phyloP scores from a whole-genome alignment of 1,140 invertebrate genomes.

The Adoxophyes honmai region DNA sequence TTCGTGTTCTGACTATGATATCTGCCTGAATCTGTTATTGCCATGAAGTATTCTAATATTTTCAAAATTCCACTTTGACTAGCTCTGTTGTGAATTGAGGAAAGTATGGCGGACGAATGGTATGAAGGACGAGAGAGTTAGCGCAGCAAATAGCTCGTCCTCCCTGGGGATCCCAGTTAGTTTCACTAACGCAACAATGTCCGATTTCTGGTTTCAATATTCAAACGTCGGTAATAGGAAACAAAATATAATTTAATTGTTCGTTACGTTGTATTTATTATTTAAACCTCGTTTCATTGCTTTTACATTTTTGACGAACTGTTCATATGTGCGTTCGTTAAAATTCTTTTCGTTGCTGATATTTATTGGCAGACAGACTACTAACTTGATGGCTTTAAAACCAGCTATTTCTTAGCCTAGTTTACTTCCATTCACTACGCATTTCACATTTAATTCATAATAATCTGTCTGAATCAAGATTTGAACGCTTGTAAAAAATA shows the following conservation, averaged over 20 bases:
- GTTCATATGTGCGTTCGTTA: too few relatives aligned
- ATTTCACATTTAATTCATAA: neutral
- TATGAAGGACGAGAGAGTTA: neutral
- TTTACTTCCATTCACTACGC: neutral
- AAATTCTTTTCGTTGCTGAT: too few relatives aligned
- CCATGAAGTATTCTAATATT: too few relatives aligned
- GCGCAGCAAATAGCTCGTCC: neutral
- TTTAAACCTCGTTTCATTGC: too few relatives aligned
- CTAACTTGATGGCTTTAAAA: neutral
- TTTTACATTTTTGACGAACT: too few relatives aligned
- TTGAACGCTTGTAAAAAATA: constrained; percentile 17
- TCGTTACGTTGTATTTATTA: neutral
- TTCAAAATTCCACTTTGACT: neutral
- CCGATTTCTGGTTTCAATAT: constrained; percentile 9
- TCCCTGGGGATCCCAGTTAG: neutral
- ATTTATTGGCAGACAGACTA: too few relatives aligned
- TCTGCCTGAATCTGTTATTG: too few relatives aligned
- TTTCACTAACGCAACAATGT: constrained; percentile 11
- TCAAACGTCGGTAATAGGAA: neutral
- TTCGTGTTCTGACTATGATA: too few relatives aligned
- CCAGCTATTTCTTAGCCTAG: neutral
- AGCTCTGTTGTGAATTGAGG: neutral
- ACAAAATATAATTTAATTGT: neutral
- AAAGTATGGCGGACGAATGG: neutral
- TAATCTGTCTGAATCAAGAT: constrained; percentile 5